phyloP scores from a whole-genome alignment of 2,888 invertebrate genomes.

The Dasypolia templi region DNA sequence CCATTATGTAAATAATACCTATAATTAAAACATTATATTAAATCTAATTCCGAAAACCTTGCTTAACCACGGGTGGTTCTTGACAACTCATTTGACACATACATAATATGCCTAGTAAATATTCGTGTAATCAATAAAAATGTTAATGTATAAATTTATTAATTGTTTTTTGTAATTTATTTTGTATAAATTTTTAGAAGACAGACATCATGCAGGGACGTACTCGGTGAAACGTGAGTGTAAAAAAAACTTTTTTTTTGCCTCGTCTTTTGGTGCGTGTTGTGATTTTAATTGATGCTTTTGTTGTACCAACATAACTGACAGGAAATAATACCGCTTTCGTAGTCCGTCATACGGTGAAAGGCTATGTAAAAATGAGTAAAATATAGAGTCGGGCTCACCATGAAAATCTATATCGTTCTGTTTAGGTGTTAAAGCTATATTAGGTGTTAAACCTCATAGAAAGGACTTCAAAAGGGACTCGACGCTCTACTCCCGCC shows the following conservation, averaged over 20 bases:
- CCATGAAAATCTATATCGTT: not conserved
- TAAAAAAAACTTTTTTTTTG: not conserved
- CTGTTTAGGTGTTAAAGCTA: not conserved
- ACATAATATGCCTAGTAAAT: constrained; percentile 19
- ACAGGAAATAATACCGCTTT: not conserved
- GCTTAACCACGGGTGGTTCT: constrained; percentile 28
- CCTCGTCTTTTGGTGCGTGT: not conserved
- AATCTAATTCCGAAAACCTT: constrained; percentile 11
- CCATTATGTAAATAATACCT: not conserved
- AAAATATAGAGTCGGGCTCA: not conserved
- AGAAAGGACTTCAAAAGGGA: too few species aligned
- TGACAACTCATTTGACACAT: not conserved
- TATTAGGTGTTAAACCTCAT: too few species aligned
- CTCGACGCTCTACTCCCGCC: too few species aligned
- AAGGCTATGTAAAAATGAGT: not conserved
- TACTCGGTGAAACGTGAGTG: not conserved
- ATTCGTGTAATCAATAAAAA: constrained; percentile 54
- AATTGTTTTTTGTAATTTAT: constrained; percentile 41
- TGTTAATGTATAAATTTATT: constrained; percentile 51
- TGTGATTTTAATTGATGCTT: not conserved
- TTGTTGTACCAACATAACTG: not conserved
- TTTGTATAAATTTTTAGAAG: constrained; percentile 42
- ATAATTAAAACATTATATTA: not conserved
- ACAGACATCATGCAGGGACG: constrained; percentile 37
- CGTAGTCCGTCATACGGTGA: not conserved